Evolutionary conservation across 2,113 vertebrate genomes (phyloP).

Genomic region (Meleagris gallopavo): DNA sequence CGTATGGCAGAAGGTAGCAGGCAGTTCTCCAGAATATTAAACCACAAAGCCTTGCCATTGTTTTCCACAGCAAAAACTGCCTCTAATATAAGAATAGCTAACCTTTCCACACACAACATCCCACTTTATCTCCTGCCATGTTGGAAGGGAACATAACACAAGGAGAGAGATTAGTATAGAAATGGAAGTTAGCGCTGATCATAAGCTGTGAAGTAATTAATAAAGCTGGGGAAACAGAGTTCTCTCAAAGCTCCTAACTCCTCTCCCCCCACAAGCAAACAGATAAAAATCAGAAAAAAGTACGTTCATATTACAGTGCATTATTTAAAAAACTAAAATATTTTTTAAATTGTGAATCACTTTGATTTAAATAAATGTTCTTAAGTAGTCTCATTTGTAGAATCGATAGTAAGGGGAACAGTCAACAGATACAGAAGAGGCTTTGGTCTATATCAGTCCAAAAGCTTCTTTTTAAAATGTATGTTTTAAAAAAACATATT

Average conservation of each 20-base stretch:
- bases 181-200: neutral
- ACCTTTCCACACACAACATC: conserved; percentile 14
- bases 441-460: neutral
- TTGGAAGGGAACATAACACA: neutral
- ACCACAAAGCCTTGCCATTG: conserved; percentile 36
- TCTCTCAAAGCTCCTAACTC: neutral
- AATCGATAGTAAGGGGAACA: neutral
- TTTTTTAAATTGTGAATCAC: neutral
- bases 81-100: conserved; percentile 18
- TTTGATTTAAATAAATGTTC: neutral
- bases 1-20: conserved; percentile 2
- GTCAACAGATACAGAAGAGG: neutral
- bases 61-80: conserved; percentile 10
- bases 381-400: neutral
- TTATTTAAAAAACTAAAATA: neutral
- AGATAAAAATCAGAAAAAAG: neutral
- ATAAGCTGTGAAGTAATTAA: neutral
- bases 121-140: neutral
- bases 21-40: conserved; percentile 45
- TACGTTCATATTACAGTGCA: neutral
- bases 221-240: neutral
- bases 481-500: neutral
- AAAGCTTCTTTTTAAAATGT: neutral
- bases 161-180: neutral
- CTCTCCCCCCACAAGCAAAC: fast-evolving